Conservation (phyloP, 2,888 invertebrate genomes). For the Gasteruption jaculator region DNA sequence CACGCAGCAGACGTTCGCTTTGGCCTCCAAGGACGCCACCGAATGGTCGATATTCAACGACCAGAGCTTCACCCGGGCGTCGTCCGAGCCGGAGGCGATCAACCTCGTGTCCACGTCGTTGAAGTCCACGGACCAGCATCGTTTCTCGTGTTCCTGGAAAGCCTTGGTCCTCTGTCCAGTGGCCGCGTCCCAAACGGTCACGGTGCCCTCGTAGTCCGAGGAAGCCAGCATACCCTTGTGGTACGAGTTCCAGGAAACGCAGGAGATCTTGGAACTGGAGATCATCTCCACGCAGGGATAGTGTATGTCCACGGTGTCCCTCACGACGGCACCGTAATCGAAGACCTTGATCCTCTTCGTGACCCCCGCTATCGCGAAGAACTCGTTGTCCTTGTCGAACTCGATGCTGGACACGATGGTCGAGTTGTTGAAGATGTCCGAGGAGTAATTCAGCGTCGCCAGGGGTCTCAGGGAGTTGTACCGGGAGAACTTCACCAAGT, state of each 20-base stretch:
- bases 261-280: constrained; percentile 89
- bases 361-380: constrained; percentile 93
- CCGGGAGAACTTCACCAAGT: constrained; percentile 79
- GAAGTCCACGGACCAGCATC: constrained; percentile 96
- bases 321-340: constrained; percentile 80
- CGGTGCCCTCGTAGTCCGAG: constrained; percentile 91
- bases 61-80: constrained; percentile 90
- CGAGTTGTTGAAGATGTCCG: constrained; percentile 81
- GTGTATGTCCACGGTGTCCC: constrained; percentile 85
- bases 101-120: constrained; percentile 85
- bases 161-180: constrained; percentile 71
- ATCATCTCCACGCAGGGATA: constrained; percentile 90
- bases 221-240: constrained; percentile 84
- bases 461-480: constrained; percentile 75
- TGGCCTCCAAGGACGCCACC: constrained; percentile 83
- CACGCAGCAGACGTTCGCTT: constrained; percentile 94
- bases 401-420: constrained; percentile 89
- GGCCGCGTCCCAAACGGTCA: constrained; percentile 87
- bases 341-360: constrained; percentile 92
- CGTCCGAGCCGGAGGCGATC: constrained; percentile 89
- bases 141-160: constrained; percentile 87
- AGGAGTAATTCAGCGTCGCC: constrained; percentile 85
- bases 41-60: constrained; percentile 82
- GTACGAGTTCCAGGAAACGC: constrained; percentile 91
- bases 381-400: constrained; percentile 93